Percentiles rank a stretch among this genome's conserved stretches.
Conservation (phyloP, 2,113 vertebrate species). For the Chroicocephalus ridibundus region DNA sequence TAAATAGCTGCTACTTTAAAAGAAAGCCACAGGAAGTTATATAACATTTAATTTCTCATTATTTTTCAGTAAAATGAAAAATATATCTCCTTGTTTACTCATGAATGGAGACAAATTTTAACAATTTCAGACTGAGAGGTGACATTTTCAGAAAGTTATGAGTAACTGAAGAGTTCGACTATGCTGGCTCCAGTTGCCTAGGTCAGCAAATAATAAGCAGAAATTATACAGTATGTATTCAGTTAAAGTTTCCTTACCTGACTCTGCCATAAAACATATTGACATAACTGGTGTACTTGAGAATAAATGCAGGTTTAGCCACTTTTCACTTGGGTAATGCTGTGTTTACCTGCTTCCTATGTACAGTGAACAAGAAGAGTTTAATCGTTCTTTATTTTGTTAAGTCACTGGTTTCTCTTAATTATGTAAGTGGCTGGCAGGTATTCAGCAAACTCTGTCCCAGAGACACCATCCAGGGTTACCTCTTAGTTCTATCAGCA, state of each 20-base stretch:
- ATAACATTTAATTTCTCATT: neutral
- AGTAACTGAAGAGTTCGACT: neutral
- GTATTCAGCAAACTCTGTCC: neutral
- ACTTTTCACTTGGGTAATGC: neutral
- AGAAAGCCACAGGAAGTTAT: neutral
- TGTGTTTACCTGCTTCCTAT: neutral
- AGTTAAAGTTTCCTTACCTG: neutral
- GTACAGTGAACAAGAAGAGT: neutral
- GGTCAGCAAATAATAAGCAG: conserved; percentile 26
- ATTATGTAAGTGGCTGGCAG: neutral
- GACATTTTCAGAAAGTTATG: neutral
- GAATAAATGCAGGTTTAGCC: neutral
- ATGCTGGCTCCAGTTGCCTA: neutral
- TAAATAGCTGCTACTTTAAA: neutral
- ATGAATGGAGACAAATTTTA: neutral
- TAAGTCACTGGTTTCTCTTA: neutral
- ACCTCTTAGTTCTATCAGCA: neutral
- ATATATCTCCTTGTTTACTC: neutral
- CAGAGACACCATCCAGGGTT: neutral
- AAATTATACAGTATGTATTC: neutral
- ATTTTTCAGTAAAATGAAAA: neutral
- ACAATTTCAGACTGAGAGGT: neutral
- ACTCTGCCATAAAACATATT: neutral
- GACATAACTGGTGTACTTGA: neutral
- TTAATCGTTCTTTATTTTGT: neutral